phyloP scores from a whole-genome alignment of 1,140 invertebrate species.

The Babylonia areolata region DNA sequence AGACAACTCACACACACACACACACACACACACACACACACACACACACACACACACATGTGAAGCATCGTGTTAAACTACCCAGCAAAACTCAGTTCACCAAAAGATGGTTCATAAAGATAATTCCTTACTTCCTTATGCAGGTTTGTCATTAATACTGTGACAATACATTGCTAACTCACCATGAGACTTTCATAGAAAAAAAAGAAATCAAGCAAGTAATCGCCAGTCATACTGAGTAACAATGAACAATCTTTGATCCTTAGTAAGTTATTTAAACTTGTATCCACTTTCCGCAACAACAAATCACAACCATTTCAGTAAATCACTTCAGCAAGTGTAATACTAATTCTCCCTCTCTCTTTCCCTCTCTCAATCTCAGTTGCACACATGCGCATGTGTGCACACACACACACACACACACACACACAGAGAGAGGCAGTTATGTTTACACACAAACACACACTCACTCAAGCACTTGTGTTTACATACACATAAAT shows the following conservation, averaged over 20 bases:
- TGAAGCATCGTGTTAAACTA: neutral
- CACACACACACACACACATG: neutral
- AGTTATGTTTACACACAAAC: neutral
- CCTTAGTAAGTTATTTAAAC: no score
- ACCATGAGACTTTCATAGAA: neutral
- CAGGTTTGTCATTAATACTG: neutral
- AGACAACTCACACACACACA: no score
- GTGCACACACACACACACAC: neutral
- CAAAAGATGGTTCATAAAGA: neutral
- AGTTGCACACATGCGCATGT: neutral
- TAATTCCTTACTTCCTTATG: neutral
- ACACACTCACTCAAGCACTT: neutral
- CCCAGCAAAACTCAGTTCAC: neutral
- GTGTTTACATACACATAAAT: neutral
- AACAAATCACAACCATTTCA: constrained; percentile 13
- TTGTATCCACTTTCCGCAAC: neutral
- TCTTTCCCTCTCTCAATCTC: neutral
- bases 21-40: no score
- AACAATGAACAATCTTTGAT: no score
- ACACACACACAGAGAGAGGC: no score
- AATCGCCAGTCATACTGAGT: no score
- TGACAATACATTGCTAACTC: neutral
- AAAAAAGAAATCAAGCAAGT: no score
- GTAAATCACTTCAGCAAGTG: neutral
- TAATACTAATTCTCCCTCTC: neutral